Conservation (phyloP, 2,113 vertebrate genomes). For the Ammodytes marinus region DNA sequence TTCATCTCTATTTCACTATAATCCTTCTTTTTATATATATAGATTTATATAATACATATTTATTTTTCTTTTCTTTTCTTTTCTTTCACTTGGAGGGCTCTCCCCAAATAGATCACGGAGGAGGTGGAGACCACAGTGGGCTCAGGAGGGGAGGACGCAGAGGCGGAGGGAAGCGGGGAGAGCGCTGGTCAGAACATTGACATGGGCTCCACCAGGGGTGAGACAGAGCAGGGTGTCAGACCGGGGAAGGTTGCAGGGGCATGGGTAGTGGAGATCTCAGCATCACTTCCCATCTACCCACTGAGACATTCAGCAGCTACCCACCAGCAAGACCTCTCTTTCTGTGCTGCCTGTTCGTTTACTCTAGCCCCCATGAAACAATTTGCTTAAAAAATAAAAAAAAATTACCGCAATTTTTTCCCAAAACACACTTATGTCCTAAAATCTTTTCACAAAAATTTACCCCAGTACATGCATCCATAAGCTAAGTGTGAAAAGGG, state of each 20-base stretch:
- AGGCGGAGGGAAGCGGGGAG: conserved; percentile 48
- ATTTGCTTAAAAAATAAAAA: not conserved
- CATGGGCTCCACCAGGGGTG: conserved; percentile 42
- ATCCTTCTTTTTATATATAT: conserved; percentile 43
- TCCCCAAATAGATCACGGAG: conserved; percentile 57
- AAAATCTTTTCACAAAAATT: conserved; percentile 25
- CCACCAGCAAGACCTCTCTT: conserved; percentile 53
- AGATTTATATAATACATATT: conserved; percentile 64
- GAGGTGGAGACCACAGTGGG: conserved; percentile 31
- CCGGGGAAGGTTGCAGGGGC: conserved; percentile 69
- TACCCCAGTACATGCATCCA: conserved; percentile 54
- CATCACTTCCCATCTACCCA: conserved; percentile 71
- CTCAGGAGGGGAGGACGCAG: conserved; percentile 35
- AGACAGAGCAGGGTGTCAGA: conserved; percentile 74
- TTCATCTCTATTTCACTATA: conserved; percentile 57
- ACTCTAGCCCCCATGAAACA: not conserved
- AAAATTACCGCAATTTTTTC: not conserved
- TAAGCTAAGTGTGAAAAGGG: conserved; percentile 29
- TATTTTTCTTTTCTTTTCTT: conserved; percentile 41
- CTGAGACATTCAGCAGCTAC: conserved; percentile 62
- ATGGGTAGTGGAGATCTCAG: conserved; percentile 74
- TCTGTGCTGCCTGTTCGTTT: not conserved
- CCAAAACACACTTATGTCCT: not conserved
- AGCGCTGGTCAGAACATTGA: conserved; percentile 17
- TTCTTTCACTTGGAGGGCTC: conserved; percentile 54